Conservation (phyloP, 2,888 invertebrate genomes). For the Baronia brevicornis region DNA sequence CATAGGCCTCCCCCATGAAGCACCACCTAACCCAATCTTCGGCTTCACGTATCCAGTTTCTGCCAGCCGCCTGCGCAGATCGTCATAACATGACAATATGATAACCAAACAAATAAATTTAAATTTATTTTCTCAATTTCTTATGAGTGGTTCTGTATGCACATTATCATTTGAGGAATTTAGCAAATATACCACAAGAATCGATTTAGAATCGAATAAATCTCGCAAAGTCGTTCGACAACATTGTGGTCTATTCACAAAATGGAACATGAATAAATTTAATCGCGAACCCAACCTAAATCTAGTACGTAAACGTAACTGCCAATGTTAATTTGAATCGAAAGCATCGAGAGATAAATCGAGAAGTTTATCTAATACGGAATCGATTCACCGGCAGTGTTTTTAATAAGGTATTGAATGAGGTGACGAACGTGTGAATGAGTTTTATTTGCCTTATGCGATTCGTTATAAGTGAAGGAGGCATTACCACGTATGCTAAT, state of each 20-base stretch:
- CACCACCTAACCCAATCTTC: no score
- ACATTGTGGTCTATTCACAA: slow-evolving; percentile 39
- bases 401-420: slow-evolving; percentile 71
- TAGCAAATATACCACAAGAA: slow-evolving; percentile 41
- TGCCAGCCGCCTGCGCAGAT: no score
- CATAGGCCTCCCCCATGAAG: no score
- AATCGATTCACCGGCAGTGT: slow-evolving; percentile 53
- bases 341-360: slow-evolving; percentile 32
- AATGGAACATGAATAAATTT: slow-evolving; percentile 58
- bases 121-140: no score
- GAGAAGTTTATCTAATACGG: slow-evolving; percentile 23
- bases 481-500: slow-evolving; percentile 63
- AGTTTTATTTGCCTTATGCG: slow-evolving; percentile 68
- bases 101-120: no score
- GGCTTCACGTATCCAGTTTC: no score
- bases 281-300: slow-evolving; percentile 28
- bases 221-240: slow-evolving; percentile 44
- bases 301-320: slow-evolving; percentile 45
- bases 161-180: slow-evolving; percentile 29
- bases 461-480: slow-evolving; percentile 35
- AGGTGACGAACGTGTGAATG: slow-evolving; percentile 73
- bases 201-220: slow-evolving; percentile 43
- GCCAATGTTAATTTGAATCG: slow-evolving; percentile 52
- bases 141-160: no score
- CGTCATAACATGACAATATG: no score